phyloP scores from a whole-genome alignment of 2,113 vertebrate species.

The Cranoglanis bouderius region DNA sequence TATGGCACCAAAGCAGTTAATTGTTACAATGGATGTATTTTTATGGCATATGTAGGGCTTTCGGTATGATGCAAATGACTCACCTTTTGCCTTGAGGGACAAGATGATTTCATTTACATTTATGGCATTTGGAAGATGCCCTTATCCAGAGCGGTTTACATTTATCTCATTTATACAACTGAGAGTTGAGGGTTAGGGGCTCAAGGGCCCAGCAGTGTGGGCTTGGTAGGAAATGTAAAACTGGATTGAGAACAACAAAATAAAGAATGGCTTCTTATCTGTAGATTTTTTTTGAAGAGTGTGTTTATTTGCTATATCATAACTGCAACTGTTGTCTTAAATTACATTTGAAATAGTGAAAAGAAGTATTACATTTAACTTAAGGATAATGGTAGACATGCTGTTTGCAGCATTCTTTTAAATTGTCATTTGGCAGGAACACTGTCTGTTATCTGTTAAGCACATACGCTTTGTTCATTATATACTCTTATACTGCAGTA shows the following conservation, averaged over 20 bases:
- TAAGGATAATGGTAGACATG: neutral
- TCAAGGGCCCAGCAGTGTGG: no score
- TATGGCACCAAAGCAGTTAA: slow-evolving; percentile 11
- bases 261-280: neutral
- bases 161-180: no score
- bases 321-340: neutral
- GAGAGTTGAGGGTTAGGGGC: no score
- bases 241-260: neutral
- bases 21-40: neutral
- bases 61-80: neutral
- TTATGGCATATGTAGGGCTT: neutral
- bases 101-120: neutral
- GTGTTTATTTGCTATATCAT: neutral
- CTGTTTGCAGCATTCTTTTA: neutral
- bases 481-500: neutral
- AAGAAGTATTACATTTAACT: neutral
- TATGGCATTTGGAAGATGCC: no score
- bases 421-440: slow-evolving; percentile 2
- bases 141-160: no score
- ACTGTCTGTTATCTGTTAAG: neutral
- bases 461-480: neutral
- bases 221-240: no score
- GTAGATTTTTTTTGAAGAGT: neutral
- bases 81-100: neutral
- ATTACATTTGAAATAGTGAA: neutral